phyloP scores from a whole-genome alignment of 2,888 invertebrate species.

The Calameuta idolon region DNA sequence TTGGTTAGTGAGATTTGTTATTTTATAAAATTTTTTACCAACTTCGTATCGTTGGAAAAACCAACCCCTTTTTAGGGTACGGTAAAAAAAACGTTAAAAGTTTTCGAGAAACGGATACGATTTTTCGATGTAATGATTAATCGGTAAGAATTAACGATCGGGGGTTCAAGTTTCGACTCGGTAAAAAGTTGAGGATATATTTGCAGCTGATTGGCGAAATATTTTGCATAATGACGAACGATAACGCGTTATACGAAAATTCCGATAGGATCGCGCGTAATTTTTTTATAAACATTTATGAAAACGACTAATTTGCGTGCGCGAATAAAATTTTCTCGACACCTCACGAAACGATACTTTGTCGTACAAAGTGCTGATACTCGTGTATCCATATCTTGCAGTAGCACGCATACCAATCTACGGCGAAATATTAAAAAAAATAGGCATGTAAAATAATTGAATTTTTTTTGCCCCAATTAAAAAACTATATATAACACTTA shows the following conservation, averaged over 20 bases:
- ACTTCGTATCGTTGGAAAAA: not conserved
- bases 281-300: constrained; percentile 8
- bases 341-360: constrained; percentile 11
- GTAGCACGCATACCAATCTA: not conserved
- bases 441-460: not conserved
- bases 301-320: constrained; percentile 20
- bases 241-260: constrained; percentile 6
- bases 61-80: not conserved
- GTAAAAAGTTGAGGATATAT: not conserved
- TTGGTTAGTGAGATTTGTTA: too few relatives aligned
- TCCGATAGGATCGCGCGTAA: constrained; percentile 7
- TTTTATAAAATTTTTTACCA: too few relatives aligned
- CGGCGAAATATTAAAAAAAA: not conserved
- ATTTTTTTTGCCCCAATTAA: not conserved
- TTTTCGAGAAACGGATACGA: not conserved
- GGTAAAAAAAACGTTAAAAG: not conserved
- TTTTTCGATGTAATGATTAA: not conserved
- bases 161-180: not conserved
- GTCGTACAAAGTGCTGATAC: not conserved
- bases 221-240: constrained; percentile 7
- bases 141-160: not conserved
- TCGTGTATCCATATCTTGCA: not conserved
- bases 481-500: not conserved
- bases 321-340: constrained; percentile 6
- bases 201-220: constrained; percentile 10